These are phyloP conservation scores for Micromys minutus DNA, from an alignment of 2,113 vertebrate species.

Conservation along the genomic window DNA sequence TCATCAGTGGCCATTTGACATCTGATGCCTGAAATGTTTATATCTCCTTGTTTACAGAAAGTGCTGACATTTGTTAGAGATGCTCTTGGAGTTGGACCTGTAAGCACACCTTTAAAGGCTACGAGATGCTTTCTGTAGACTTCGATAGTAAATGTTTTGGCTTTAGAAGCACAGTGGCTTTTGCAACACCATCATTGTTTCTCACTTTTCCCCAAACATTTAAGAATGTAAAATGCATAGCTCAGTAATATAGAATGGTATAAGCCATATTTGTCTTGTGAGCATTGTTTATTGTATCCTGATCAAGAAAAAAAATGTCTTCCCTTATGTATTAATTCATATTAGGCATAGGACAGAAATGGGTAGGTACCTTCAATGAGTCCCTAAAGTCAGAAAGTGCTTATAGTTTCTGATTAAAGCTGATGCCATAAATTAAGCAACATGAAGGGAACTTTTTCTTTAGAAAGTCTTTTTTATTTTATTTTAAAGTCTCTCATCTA, in stretches of 20 bases:
- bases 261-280: background rate
- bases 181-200: background rate
- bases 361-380: background rate
- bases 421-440: background rate
- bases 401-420: background rate
- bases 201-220: background rate
- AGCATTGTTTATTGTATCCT: background rate
- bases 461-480: too few species aligned
- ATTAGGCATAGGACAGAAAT: background rate
- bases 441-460: background rate
- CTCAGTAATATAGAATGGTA: background rate
- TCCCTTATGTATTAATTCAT: background rate
- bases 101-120: background rate
- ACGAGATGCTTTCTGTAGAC: slow-evolving; percentile 14
- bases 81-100: background rate
- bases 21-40: slow-evolving; percentile 18
- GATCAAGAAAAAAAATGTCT: background rate
- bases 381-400: background rate
- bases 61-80: slow-evolving; percentile 8
- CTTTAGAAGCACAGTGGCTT: background rate
- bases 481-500: background rate
- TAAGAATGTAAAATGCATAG: slow-evolving; percentile 42
- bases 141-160: background rate
- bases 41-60: slow-evolving; percentile 24
- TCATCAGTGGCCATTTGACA: background rate